Percentiles rank a stretch among this genome's conserved stretches.
Evolutionary conservation across 2,888 invertebrate species (phyloP).

Genomic region (Drosophila rubida): DNA sequence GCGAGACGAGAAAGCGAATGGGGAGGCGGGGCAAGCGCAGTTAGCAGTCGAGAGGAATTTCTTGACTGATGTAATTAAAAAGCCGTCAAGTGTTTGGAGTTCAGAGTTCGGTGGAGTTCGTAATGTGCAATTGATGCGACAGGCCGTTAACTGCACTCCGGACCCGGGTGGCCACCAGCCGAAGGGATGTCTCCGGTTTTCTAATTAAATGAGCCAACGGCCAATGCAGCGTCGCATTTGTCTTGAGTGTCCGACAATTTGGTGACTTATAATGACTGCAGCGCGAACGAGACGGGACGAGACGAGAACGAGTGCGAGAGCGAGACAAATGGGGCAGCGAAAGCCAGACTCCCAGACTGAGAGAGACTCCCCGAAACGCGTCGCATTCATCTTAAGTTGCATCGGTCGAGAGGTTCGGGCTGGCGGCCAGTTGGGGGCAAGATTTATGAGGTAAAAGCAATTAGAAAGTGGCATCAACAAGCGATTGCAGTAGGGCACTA

Average conservation of each 20-base stretch:
- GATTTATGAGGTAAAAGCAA: constrained; percentile 79
- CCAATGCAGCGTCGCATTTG: constrained; percentile 73
- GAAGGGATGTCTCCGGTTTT: constrained; percentile 54
- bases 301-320: too few species aligned
- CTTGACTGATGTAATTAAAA: constrained; percentile 75
- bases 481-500: constrained; percentile 59
- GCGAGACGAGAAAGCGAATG: background rate
- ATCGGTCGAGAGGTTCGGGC: background rate
- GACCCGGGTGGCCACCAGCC: background rate
- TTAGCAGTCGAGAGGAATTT: constrained; percentile 28
- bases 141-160: constrained; percentile 66
- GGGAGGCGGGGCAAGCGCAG: background rate
- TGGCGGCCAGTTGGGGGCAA: constrained; percentile 35
- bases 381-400: constrained; percentile 36
- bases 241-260: constrained; percentile 74
- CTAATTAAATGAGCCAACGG: constrained; percentile 74
- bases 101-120: constrained; percentile 36
- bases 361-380: constrained; percentile 21
- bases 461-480: constrained; percentile 77
- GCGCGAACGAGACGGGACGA: constrained; percentile 17
- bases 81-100: constrained; percentile 64
- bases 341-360: constrained; percentile 12
- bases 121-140: constrained; percentile 77
- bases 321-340: constrained; percentile 27
- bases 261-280: constrained; percentile 79